Evolutionary conservation across 1,140 invertebrate species (phyloP).

Genomic region (Steinernema feltiae): DNA sequence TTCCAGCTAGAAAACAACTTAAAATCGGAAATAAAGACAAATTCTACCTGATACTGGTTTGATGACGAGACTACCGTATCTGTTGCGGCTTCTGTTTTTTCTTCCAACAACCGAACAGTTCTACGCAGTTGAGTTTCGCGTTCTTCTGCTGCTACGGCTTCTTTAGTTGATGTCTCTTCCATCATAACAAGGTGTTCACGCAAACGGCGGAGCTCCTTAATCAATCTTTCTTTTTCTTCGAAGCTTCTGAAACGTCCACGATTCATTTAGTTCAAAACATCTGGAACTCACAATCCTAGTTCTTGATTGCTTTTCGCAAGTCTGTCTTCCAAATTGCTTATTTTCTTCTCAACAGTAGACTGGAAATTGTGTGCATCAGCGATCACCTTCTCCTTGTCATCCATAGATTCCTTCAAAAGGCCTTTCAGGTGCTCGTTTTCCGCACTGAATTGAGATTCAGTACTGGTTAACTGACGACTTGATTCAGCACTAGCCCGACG

Average conservation of each 20-base stretch:
- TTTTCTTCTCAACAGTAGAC: not conserved
- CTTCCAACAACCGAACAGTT: not conserved
- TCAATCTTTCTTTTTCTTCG: constrained; percentile 20
- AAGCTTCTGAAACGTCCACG: not conserved
- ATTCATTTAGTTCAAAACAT: not conserved
- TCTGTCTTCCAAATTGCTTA: not conserved
- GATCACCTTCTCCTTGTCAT: not conserved
- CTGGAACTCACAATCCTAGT: not conserved
- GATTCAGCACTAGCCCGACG: constrained; percentile 1
- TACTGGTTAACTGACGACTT: too few species aligned
- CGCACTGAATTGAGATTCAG: too few species aligned
- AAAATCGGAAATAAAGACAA: too few species aligned
- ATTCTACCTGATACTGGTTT: constrained; percentile 7
- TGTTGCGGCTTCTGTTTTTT: not conserved
- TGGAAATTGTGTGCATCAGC: not conserved
- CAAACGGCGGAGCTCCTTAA: constrained; percentile 20
- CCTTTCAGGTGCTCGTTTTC: constrained; percentile 1
- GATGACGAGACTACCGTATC: not conserved
- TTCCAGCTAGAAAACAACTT: constrained; percentile 15
- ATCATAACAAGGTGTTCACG: constrained; percentile 30
- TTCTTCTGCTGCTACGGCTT: constrained; percentile 34
- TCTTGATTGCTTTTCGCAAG: constrained; percentile 4
- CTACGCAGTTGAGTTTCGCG: constrained; percentile 23
- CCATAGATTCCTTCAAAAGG: not conserved
- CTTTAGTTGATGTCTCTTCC: constrained; percentile 27